Evolutionary conservation across 2,113 vertebrate genomes (phyloP), one percentile per base, ranked within the genome.

Genomic region (Oryzias woworae): DNA sequence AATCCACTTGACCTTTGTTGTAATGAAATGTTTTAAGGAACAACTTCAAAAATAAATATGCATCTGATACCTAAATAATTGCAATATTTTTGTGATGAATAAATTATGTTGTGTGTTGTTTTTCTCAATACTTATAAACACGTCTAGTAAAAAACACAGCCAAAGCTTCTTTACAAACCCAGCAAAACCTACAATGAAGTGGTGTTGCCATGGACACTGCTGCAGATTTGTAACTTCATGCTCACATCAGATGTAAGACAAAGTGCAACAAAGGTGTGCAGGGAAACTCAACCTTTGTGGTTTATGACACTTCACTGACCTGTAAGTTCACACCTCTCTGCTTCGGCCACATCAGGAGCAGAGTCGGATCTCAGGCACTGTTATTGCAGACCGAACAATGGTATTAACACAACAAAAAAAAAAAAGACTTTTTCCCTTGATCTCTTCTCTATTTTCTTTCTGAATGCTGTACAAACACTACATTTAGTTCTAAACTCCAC

Each of bases 11-110:
- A 73, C 77, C 60, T 52, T 83, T 60, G 62, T 24, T 46, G 44
- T 15, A 4, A 65, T 57, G 52, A 56, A 56, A 66, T 62, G 50
- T 48, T 73, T 70, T 79, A 86, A 85, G 60, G 72, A 82, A 47
- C 48, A 2, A 68, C 71, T 69, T 83, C 68, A 84, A 91, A 89
- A 92, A 91, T 91, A 92, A 91, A 90, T 89, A 89, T 56, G 51
- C 69, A 74, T 85, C 60, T 90, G 78, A 80, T 77, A 74, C 65
- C 71, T 83, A 79, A 81, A 72, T 77, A 79, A 85, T 71, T 73
- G 82, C 71, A 56, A 66, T 71, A 59, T 77, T 49, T 81, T 62
- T 71, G 16, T 42, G 45, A 77, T 77, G 58, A 73, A 83, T 75
- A 89, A 85, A 89, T 65, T 57, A 67, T 61, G 51, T 47, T 80